A percentile compares a stretch with the other conserved stretches of the same genome.
Evolutionary conservation across 2,113 vertebrate species (phyloP).

Genomic region (Myanophis thanlyinensis): DNA sequence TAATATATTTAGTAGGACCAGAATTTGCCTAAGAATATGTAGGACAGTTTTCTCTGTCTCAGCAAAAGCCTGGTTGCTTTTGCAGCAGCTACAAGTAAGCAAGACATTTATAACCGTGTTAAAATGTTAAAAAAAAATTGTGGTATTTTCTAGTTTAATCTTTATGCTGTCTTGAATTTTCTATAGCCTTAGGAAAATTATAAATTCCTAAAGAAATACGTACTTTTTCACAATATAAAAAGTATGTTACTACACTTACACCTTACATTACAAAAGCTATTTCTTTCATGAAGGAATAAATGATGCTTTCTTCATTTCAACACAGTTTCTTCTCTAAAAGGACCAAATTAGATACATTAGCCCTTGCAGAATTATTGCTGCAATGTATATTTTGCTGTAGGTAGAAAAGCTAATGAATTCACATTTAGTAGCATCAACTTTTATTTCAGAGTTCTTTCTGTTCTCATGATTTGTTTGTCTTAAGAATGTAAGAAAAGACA

Average conservation of each 20-base stretch:
- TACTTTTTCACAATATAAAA: not conserved
- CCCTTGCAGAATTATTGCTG: not conserved
- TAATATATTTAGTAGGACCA: slow-evolving; percentile 42
- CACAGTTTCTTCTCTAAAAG: not conserved
- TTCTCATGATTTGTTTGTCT: slow-evolving; percentile 10
- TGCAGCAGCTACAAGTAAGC: slow-evolving; percentile 43
- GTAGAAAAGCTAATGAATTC: not conserved
- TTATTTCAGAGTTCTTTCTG: slow-evolving; percentile 14
- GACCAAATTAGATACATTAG: not conserved
- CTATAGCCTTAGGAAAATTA: not conserved
- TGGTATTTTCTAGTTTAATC: not conserved
- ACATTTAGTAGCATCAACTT: not conserved
- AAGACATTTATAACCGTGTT: slow-evolving; percentile 10
- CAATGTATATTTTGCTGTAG: not conserved
- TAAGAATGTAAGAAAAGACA: slow-evolving; percentile 13
- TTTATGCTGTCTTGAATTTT: not conserved
- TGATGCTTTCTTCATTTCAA: not conserved
- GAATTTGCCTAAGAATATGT: slow-evolving; percentile 35
- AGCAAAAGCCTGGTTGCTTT: slow-evolving; percentile 44
- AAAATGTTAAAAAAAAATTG: not conserved
- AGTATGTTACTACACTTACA: not conserved
- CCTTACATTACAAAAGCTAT: not conserved
- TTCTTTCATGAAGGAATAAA: not conserved
- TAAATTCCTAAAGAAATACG: not conserved
- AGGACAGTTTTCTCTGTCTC: slow-evolving; percentile 34